Percentiles rank a stretch among this genome's conserved stretches.
Conservation (phyloP, 2,888 invertebrate genomes). For the Eilema caniola region DNA sequence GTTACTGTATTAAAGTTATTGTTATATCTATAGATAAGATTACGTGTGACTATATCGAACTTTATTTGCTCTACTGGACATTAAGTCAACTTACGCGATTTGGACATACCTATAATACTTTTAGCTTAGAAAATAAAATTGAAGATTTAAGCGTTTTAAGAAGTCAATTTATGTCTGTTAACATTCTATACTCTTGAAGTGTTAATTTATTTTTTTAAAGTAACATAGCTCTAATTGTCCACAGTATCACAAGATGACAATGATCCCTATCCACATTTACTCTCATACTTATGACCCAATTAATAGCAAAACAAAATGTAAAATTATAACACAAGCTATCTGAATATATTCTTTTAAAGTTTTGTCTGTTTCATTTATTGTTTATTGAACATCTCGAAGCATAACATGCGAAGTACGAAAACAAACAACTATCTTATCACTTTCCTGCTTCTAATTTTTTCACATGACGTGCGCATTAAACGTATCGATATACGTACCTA, state of each 20-base stretch:
- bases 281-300: not conserved
- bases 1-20: not conserved
- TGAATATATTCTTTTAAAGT: not conserved
- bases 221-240: not conserved
- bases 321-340: not conserved
- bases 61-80: conserved; percentile 9
- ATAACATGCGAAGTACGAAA: not conserved
- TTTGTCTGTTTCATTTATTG: not conserved
- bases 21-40: not conserved
- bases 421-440: not conserved
- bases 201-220: no score
- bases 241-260: not conserved
- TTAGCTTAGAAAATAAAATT: not conserved
- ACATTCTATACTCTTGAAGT: no score
- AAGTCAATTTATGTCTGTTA: not conserved
- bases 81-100: conserved; percentile 9
- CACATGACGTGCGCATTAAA: conserved; percentile 59
- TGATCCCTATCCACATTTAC: not conserved
- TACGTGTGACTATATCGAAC: not conserved
- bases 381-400: no score
- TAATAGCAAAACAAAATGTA: not conserved
- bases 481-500: conserved; percentile 72
- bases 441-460: conserved; percentile 22
- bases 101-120: not conserved
- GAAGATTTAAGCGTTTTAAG: no score